Evolutionary conservation across 2,888 invertebrate genomes (phyloP).

Genomic region (Neoascia interrupta): DNA sequence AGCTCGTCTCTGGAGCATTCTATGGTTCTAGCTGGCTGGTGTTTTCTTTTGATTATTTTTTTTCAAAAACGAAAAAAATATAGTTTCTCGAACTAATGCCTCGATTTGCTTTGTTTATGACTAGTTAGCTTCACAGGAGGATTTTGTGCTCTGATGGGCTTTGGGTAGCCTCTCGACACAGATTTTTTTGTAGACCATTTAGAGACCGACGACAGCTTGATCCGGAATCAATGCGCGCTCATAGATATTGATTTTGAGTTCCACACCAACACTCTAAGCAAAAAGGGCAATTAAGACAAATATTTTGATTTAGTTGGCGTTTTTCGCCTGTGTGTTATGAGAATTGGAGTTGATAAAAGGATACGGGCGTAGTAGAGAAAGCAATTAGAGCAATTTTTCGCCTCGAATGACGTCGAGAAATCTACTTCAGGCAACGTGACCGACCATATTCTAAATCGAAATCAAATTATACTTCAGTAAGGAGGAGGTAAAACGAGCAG

Average conservation of each 20-base stretch:
- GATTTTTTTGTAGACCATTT: constrained; percentile 24
- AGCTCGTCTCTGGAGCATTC: too few species aligned
- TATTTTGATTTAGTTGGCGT: constrained; percentile 9
- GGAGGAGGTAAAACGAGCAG: too few species aligned
- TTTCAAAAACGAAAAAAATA: constrained; percentile 1
- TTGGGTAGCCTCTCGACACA: constrained; percentile 34
- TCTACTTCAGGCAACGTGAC: not conserved
- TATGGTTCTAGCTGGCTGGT: too few species aligned
- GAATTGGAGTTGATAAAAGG: constrained; percentile 24
- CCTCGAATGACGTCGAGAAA: not conserved
- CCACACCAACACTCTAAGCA: too few species aligned
- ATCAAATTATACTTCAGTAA: not conserved
- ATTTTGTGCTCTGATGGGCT: too few species aligned
- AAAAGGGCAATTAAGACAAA: constrained; percentile 29
- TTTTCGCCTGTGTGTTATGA: constrained; percentile 12
- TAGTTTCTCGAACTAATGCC: constrained; percentile 23
- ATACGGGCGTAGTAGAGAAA: not conserved
- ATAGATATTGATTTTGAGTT: constrained; percentile 33
- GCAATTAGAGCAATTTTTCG: constrained; percentile 14
- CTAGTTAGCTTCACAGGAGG: constrained; percentile 20
- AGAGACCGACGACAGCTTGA: too few species aligned
- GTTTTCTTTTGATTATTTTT: constrained; percentile 33
- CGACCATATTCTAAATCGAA: constrained; percentile 9
- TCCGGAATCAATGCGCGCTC: too few species aligned
- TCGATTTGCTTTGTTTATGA: constrained; percentile 15